phyloP scores from a whole-genome alignment of 2,113 vertebrate species.

The Arvicanthis niloticus region DNA sequence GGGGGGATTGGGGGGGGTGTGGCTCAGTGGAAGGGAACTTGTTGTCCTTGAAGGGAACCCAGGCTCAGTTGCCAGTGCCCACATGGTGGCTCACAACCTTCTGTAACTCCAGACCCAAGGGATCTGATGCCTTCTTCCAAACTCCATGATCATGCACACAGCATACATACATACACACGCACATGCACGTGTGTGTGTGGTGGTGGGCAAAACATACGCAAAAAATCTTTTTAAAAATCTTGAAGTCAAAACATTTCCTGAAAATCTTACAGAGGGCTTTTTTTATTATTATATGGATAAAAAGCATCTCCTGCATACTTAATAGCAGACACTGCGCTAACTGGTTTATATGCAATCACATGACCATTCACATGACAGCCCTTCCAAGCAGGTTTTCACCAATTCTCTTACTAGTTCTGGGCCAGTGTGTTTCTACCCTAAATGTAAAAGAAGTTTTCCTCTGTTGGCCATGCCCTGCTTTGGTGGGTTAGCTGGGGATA shows the following conservation, averaged over 20 bases:
- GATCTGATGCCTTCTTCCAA: neutral
- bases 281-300: neutral
- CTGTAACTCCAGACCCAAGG: no score
- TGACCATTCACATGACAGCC: no score
- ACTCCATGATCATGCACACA: neutral
- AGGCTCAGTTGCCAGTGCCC: no score
- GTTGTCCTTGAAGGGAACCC: neutral
- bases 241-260: neutral
- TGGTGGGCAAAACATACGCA: no score
- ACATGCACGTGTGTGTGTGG: no score
- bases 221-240: no score
- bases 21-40: neutral
- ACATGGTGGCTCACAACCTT: neutral
- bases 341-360: no score
- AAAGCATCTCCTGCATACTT: neutral
- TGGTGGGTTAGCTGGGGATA: neutral
- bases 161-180: no score
- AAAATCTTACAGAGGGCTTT: no score
- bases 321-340: neutral
- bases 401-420: neutral
- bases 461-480: neutral
- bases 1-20: neutral
- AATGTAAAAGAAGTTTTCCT: neutral
- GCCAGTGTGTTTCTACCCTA: neutral
- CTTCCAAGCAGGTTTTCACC: neutral